Conservation (phyloP, 2,888 invertebrate genomes). For the Drosophila suboccidentalis region DNA sequence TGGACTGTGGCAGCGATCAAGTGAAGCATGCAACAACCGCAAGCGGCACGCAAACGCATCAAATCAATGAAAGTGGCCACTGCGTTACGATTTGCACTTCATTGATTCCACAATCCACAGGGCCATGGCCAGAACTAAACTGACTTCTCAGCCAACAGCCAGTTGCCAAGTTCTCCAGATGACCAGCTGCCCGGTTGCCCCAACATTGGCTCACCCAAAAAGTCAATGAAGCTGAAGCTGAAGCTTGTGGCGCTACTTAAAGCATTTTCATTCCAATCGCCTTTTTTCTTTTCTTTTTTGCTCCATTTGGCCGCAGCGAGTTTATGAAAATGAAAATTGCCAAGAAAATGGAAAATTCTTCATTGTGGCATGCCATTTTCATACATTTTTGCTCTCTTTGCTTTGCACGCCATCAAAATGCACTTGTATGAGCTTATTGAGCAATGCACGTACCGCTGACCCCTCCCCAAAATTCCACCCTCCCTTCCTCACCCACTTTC, state of each 20-base stretch:
- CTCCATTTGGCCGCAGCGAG: conserved; percentile 47
- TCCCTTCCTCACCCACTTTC: background rate
- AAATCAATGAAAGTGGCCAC: conserved; percentile 78
- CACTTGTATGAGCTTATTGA: conserved; percentile 47
- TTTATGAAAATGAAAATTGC: conserved; percentile 75
- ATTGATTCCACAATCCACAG: conserved; percentile 61
- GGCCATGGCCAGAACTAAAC: background rate
- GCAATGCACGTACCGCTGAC: conserved; percentile 25
- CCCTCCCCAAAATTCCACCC: background rate
- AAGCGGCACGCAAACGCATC: conserved; percentile 79
- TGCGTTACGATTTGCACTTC: conserved; percentile 73
- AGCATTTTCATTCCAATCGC: conserved; percentile 58
- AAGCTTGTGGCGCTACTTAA: conserved; percentile 56
- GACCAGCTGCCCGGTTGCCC: conserved; percentile 20
- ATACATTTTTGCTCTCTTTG: conserved; percentile 11
- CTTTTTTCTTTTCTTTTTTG: conserved; percentile 43
- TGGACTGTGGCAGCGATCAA: conserved; percentile 47
- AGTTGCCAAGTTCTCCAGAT: conserved; percentile 3
- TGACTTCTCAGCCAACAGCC: conserved; percentile 12
- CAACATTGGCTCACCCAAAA: conserved; percentile 12
- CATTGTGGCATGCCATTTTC: conserved; percentile 28
- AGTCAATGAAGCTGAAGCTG: conserved; percentile 50
- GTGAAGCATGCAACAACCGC: conserved; percentile 74
- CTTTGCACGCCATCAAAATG: conserved; percentile 41
- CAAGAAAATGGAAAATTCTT: conserved; percentile 58